These are phyloP conservation scores for Leptobrachium leishanense DNA, from an alignment of 2,113 vertebrate species.

Conservation along the genomic window DNA sequence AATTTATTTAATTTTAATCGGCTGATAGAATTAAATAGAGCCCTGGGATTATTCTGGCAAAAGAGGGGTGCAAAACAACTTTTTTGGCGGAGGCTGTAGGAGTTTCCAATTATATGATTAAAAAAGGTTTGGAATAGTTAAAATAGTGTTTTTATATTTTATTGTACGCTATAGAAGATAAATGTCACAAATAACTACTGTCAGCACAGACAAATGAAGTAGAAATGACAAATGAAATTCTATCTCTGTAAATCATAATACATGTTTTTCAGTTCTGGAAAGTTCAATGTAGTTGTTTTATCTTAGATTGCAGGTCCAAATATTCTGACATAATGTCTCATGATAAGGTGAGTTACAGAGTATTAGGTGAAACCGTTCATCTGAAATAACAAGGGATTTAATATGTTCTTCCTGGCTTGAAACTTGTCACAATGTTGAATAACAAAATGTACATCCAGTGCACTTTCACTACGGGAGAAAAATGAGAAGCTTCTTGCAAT, in stretches of 20 bases:
- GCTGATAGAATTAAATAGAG: too few species aligned
- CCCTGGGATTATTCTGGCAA: too few species aligned
- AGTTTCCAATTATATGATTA: too few species aligned
- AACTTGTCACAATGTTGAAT: background rate
- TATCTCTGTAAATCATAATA: background rate
- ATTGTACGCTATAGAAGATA: background rate
- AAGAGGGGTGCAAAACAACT: too few species aligned
- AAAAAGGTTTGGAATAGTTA: too few species aligned
- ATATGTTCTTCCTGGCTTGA: background rate
- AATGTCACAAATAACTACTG: conserved; percentile 3
- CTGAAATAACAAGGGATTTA: conserved; percentile 3
- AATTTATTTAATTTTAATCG: too few species aligned
- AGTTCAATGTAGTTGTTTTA: conserved; percentile 6
- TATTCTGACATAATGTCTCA: background rate
- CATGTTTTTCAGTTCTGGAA: conserved; percentile 12
- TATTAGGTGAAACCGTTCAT: background rate
- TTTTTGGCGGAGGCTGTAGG: too few species aligned
- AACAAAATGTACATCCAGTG: background rate
- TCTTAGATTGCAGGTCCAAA: background rate
- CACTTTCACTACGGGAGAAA: background rate
- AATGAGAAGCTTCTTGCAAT: background rate
- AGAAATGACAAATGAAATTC: conserved; percentile 29
- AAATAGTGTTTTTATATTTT: too few species aligned
- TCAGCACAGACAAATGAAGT: background rate
- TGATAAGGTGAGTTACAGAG: conserved; percentile 8